Base-by-base conservation (phyloP, 1,140 invertebrate species). In the Drosophila takahashii region DNA sequence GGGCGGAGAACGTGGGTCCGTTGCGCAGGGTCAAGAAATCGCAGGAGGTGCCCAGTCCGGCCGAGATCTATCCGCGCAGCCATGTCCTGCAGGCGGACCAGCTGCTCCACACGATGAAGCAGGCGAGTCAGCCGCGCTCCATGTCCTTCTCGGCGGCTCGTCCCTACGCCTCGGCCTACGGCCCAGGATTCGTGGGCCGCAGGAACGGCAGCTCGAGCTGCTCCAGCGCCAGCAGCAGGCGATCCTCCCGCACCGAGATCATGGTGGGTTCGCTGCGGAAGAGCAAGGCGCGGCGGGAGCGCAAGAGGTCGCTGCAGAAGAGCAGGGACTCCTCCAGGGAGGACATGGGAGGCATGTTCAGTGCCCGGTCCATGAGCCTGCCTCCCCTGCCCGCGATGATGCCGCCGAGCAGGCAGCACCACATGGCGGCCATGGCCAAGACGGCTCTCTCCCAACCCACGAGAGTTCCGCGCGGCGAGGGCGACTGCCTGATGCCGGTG, bases 71-170 rank as follows among this genome's bases (percentile, higher is more conserved):
- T 48, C 74, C 81, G 8, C 50, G 58, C 2, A 85, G 34, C n/a
- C 81, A 84, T 15, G 41, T 65, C 7, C 51, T 80, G 45, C 79
- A 85, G 78, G 32, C 47, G 3, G 58, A 77, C 7, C 77, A 69
- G 22, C 56, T 54, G 9, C 1, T 36, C 9, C 15, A 4, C 16
- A 70, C 67, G 10, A 69, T 86, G 7, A 66, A 81, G 27, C 64
- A 78, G 39, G 74, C 81, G 15, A 86, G 29, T 42, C 69, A 69
- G 0, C 74, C 61, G 4, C 83, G 81, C 2, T 86, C 81, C 41
- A 50, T 71, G 45, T 85, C 81, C 42, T 66, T 75, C 22, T 42
- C 72, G 13, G 45, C 37, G 1, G 48, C 39, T 15, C 47, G 37
- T 8, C 48, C 29, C 2, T 73, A 73, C 29, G 15, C 41, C 41